A percentile compares a stretch with the other conserved stretches of the same genome.
phyloP scores from a whole-genome alignment of 2,797 vertebrate genomes.

The Galago senegalensis region DNA sequence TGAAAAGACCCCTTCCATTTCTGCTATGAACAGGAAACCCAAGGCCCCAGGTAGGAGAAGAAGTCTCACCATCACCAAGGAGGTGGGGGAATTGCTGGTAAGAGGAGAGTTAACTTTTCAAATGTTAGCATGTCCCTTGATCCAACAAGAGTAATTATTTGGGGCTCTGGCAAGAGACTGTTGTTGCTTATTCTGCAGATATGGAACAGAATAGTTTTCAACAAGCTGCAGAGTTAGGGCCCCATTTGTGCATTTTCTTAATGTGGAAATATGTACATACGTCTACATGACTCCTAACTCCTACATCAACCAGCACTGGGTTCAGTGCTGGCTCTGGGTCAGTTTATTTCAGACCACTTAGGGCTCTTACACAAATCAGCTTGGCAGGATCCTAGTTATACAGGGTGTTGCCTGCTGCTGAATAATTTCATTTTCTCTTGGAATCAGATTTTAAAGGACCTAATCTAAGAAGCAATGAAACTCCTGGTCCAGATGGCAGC shows the following conservation, averaged over 20 bases:
- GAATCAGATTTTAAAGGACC: conserved; percentile 24
- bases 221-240: not conserved
- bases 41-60: conserved; percentile 16
- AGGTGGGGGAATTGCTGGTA: not conserved
- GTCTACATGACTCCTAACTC: not conserved
- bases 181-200: conserved; percentile 25
- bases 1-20: conserved; percentile 23
- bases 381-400: not conserved
- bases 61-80: conserved; percentile 55
- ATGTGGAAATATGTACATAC: not conserved
- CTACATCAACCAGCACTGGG: not conserved
- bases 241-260: not conserved
- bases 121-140: conserved; percentile 21
- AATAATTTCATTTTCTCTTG: conserved; percentile 43
- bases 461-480: conserved; percentile 32
- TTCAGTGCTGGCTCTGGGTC: not conserved
- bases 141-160: not conserved
- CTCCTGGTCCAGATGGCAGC: not conserved
- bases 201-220: conserved; percentile 5
- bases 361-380: not conserved
- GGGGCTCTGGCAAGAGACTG: conserved; percentile 27
- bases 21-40: conserved; percentile 59
- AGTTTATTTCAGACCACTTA: not conserved
- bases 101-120: not conserved
- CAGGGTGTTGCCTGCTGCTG: not conserved